phyloP scores from a whole-genome alignment of 2,113 vertebrate genomes.

The Podilymbus podiceps region DNA sequence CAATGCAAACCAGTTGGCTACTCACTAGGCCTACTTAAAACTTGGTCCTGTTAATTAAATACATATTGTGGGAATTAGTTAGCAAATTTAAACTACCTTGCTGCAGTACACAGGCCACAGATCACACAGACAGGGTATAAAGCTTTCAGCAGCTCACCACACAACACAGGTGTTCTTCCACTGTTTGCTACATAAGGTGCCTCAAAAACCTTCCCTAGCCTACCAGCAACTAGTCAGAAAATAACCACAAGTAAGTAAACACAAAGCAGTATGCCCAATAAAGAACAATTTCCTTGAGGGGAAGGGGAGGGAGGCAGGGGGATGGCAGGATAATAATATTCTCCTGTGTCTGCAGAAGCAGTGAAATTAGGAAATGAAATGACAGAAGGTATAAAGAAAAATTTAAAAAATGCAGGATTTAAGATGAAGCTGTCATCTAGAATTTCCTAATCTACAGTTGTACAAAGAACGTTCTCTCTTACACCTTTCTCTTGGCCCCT shows the following conservation, averaged over 20 bases:
- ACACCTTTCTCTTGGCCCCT: neutral
- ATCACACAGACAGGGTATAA: neutral
- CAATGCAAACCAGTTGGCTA: neutral
- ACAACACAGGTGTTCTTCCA: neutral
- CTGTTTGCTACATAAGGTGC: neutral
- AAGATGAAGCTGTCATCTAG: neutral
- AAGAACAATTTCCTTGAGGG: neutral
- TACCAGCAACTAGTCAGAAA: neutral
- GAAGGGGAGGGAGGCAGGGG: accelerated
- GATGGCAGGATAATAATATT: neutral
- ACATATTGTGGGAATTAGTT: neutral
- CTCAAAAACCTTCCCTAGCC: neutral
- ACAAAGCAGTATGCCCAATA: neutral
- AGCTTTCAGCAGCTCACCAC: neutral
- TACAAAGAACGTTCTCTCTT: neutral
- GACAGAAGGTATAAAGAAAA: neutral
- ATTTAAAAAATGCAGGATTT: neutral
- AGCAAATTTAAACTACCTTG: neutral
- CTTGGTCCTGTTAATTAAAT: neutral
- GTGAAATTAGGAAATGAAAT: neutral
- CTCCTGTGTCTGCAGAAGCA: neutral
- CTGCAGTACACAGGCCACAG: neutral
- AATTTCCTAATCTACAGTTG: neutral
- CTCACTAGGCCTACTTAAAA: neutral
- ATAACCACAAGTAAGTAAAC: neutral